A percentile compares a stretch with the other conserved stretches of the same genome.
Conservation (phyloP, 2,888 invertebrate species). For the Ommatoiulus sabulosus region DNA sequence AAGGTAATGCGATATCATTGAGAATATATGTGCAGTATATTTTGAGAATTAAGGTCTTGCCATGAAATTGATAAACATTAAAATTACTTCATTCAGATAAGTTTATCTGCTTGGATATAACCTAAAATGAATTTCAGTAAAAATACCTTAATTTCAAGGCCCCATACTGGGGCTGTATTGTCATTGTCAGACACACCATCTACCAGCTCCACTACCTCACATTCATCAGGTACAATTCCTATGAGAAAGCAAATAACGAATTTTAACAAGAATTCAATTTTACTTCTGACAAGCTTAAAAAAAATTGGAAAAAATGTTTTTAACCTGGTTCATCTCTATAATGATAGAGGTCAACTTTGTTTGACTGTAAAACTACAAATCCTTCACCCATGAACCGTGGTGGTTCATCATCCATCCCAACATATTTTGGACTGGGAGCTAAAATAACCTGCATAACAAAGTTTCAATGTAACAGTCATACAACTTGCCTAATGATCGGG, state of each 20-base stretch:
- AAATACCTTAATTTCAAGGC: slow-evolving; percentile 85
- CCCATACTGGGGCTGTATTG: slow-evolving; percentile 94
- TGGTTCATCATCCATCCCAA: slow-evolving; percentile 92
- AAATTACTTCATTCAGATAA: too few relatives aligned
- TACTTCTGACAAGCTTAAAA: neutral
- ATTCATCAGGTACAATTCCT: slow-evolving; percentile 88
- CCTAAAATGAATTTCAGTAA: neutral
- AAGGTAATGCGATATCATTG: too few relatives aligned
- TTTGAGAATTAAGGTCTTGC: too few relatives aligned
- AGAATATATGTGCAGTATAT: too few relatives aligned
- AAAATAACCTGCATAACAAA: slow-evolving; percentile 77
- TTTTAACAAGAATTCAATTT: neutral
- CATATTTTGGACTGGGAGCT: slow-evolving; percentile 96
- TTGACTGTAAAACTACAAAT: slow-evolving; percentile 95
- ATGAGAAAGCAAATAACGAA: neutral
- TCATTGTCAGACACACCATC: slow-evolving; percentile 91
- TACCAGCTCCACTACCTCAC: slow-evolving; percentile 87
- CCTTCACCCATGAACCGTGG: slow-evolving; percentile 99
- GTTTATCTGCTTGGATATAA: slow-evolving; percentile 64
- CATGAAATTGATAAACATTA: too few relatives aligned
- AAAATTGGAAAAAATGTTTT: neutral
- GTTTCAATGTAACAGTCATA: neutral
- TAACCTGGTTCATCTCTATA: slow-evolving; percentile 96
- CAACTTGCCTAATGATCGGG: too few relatives aligned
- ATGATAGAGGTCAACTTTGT: slow-evolving; percentile 93